A percentile compares a stretch with the other conserved stretches of the same genome.
Evolutionary conservation across 2,888 invertebrate genomes (phyloP).

Genomic region (Drosophila acutilabella): DNA sequence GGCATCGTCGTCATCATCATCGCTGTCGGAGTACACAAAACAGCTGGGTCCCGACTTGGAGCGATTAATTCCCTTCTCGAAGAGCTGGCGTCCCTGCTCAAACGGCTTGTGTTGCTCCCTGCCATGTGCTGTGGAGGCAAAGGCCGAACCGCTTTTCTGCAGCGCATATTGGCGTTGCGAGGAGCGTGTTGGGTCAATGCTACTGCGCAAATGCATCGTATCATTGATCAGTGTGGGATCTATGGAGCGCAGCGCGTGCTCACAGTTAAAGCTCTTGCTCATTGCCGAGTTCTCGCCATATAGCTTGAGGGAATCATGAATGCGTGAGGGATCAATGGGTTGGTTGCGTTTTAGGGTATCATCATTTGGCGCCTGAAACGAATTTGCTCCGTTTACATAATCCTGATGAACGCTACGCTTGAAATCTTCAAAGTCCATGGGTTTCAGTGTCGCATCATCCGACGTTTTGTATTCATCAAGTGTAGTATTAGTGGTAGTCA

Average conservation of each 20-base stretch:
- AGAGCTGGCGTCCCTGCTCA: conserved; percentile 75
- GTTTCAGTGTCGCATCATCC: conserved; percentile 84
- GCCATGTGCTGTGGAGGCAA: conserved; percentile 56
- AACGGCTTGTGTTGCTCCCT: conserved; percentile 54
- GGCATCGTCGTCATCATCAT: conserved; percentile 81
- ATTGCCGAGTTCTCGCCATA: conserved; percentile 85
- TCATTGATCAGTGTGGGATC: conserved; percentile 83
- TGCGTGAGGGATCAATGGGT: conserved; percentile 86
- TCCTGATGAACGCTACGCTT: conserved; percentile 85
- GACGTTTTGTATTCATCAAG: conserved; percentile 77
- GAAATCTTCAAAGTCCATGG: conserved; percentile 85
- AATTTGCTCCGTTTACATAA: conserved; percentile 84
- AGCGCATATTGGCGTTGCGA: conserved; percentile 80
- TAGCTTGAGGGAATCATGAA: conserved; percentile 85
- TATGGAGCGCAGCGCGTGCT: conserved; percentile 83
- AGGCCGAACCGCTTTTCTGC: conserved; percentile 84
- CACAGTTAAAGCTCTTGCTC: conserved; percentile 85
- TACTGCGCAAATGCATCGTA: conserved; percentile 79
- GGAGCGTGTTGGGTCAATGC: conserved; percentile 69
- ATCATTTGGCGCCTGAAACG: conserved; percentile 83
- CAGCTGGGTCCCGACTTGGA: conserved; percentile 85
- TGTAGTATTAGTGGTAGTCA: conserved; percentile 75
- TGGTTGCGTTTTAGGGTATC: conserved; percentile 85
- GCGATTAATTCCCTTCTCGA: conserved; percentile 84
- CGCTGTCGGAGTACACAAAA: conserved; percentile 83